Evolutionary conservation across 30 jellyfish, hydroid and myxozoan genomes (phyloP).

Genomic region (Cassiopea andromeda): DNA sequence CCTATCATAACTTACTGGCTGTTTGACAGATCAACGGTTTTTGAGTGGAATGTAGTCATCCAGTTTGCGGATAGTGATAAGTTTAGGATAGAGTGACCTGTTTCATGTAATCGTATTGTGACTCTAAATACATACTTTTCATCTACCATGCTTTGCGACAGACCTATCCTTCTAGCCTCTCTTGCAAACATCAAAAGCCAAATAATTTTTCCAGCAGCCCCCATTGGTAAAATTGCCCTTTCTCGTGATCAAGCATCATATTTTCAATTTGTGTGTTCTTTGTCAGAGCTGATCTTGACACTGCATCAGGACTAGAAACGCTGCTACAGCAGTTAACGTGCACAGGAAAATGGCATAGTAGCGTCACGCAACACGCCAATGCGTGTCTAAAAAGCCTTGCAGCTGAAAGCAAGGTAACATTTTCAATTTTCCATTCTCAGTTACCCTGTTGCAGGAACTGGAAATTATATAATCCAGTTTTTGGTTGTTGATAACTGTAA

Average conservation of each 20-base stretch:
- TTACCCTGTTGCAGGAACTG: neutral
- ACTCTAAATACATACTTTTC: no score
- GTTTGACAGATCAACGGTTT: no score
- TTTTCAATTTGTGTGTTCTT: neutral
- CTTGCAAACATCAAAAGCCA: neutral
- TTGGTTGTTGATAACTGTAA: no score
- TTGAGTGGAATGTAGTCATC: no score
- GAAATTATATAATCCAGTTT: no score
- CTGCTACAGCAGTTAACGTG: slow-evolving; percentile 62
- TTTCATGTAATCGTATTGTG: no score
- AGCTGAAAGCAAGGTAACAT: slow-evolving; percentile 62
- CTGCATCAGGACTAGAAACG: slow-evolving; percentile 87
- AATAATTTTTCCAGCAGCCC: neutral
- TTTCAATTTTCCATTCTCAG: neutral
- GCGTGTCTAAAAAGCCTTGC: slow-evolving; percentile 59
- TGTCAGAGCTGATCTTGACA: slow-evolving; percentile 76
- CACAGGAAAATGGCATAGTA: slow-evolving; percentile 69
- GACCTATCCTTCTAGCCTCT: neutral
- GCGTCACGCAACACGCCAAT: slow-evolving; percentile 78
- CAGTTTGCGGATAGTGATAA: no score
- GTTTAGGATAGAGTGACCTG: no score
- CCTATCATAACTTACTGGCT: no score
- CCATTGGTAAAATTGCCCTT: neutral
- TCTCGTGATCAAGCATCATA: neutral
- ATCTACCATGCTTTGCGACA: neutral